Evolutionary conservation across 2,888 invertebrate genomes (phyloP), one percentile per base, ranked within the genome.

Genomic region (Netelia virgata): DNA sequence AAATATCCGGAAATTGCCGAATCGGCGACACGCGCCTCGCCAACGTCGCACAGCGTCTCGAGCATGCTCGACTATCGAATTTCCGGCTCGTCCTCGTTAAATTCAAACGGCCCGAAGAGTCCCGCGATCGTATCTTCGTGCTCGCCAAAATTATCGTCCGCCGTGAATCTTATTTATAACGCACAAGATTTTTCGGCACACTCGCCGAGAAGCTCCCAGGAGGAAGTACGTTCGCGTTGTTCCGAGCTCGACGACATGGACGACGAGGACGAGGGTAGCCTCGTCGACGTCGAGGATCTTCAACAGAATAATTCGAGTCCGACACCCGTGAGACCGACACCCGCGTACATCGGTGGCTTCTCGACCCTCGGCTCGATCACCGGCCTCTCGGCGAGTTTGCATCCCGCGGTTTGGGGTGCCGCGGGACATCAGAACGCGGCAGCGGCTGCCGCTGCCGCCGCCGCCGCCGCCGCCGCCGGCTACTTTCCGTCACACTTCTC

Each of bases 221-320:
- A 90, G 23, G 92, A 91, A 55, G 88, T 75, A 3, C 87, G 89
- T 5, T 91, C 91, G 16, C 87, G 91, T 55, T 92, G 90, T 50
- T 93, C 93, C 2, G 93, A 92, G 73, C 87, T 86, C 72, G 96
- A 96, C 73, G 96, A 97, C 90, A 96, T 97, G 80, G 96, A 96
- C 84, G 96, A 95, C 73, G 93, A 95, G 86, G 93, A 93, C 59
- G 95, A 95, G 86, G 96, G 96, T 87, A 96, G 96, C 68, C 95
- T 96, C 90, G 97, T 97, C 14, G 97, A 97, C 91, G 97, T 97
- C 14, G 97, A 97, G 92, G 97, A 97, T 90, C 94, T 97, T 20
- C 91, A 91, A 23, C 86, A 87, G 23, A 82, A 81, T 70, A 83
- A 83, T 72, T 83, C 82, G 5, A 90, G 91, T 57, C 90, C 93